Conservation (phyloP, 2,888 invertebrate genomes). For the Colletes collaris region DNA sequence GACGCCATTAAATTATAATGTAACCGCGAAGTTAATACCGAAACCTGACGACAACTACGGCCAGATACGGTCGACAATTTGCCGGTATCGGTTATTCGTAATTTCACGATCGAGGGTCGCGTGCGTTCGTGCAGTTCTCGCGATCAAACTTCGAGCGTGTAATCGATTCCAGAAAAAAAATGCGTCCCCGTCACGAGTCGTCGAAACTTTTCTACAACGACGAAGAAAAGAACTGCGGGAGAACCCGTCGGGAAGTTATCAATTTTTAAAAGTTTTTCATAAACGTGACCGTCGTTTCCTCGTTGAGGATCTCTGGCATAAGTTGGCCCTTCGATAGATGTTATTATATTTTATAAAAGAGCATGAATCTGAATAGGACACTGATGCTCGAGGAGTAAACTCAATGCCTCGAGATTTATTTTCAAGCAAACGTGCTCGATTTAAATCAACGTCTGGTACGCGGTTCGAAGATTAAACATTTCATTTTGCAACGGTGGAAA, state of each 20-base stretch:
- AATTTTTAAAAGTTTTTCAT: slow-evolving; percentile 51
- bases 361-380: too few relatives aligned
- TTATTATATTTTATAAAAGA: too few relatives aligned
- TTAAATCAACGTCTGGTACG: too few relatives aligned
- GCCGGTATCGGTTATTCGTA: slow-evolving; percentile 10
- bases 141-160: slow-evolving; percentile 56
- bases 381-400: too few relatives aligned
- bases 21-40: slow-evolving; percentile 17
- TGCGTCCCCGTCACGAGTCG: not conserved
- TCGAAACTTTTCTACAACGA: slow-evolving; percentile 2
- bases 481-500: too few relatives aligned
- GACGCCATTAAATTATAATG: slow-evolving; percentile 21
- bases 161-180: slow-evolving; percentile 15
- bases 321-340: too few relatives aligned
- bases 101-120: slow-evolving; percentile 23
- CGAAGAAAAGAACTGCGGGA: not conserved
- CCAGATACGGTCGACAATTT: slow-evolving; percentile 35
- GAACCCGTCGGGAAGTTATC: slow-evolving; percentile 17
- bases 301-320: not conserved
- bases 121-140: slow-evolving; percentile 27
- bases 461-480: too few relatives aligned
- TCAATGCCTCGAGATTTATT: too few relatives aligned
- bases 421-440: too few relatives aligned
- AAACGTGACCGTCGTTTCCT: slow-evolving; percentile 36
- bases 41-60: not conserved